phyloP scores from a whole-genome alignment of 2,797 vertebrate genomes.

The Acipenser ruthenus region DNA sequence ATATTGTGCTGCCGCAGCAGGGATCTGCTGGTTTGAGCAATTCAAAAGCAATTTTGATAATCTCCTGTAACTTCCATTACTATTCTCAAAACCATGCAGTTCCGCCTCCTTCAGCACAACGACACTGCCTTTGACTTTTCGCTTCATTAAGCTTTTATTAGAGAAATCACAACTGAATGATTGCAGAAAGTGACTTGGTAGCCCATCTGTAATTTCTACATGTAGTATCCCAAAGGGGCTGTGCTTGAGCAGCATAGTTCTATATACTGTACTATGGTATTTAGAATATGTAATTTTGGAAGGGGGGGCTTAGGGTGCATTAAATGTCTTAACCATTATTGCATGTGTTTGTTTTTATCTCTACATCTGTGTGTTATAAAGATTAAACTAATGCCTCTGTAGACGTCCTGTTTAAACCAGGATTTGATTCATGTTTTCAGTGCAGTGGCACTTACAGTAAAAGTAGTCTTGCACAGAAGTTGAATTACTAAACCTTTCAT shows the following conservation, averaged over 20 bases:
- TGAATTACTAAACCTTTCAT: no score
- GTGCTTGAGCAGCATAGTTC: no score
- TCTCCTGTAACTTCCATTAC: slow-evolving; percentile 39
- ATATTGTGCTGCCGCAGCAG: slow-evolving; percentile 25
- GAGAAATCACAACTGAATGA: slow-evolving; percentile 41
- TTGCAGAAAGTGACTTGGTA: slow-evolving; percentile 27
- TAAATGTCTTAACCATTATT: not conserved
- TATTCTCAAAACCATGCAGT: slow-evolving; percentile 25
- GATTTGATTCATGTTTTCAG: no score
- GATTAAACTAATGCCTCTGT: no score
- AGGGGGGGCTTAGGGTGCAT: no score
- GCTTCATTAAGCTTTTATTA: slow-evolving; percentile 51
- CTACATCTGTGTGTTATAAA: not conserved
- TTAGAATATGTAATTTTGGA: no score
- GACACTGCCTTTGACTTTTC: slow-evolving; percentile 38
- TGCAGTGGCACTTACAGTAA: no score
- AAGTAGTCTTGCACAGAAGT: no score
- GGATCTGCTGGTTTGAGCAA: slow-evolving; percentile 22
- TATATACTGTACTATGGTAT: no score
- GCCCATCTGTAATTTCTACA: slow-evolving; percentile 25
- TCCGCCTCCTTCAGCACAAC: slow-evolving; percentile 37
- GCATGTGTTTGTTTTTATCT: not conserved
- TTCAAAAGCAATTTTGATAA: slow-evolving; percentile 26
- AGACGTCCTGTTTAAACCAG: no score
- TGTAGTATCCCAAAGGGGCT: slow-evolving; percentile 27